phyloP scores from a whole-genome alignment of 2,797 vertebrate genomes.

The Ceyx erithaca region DNA sequence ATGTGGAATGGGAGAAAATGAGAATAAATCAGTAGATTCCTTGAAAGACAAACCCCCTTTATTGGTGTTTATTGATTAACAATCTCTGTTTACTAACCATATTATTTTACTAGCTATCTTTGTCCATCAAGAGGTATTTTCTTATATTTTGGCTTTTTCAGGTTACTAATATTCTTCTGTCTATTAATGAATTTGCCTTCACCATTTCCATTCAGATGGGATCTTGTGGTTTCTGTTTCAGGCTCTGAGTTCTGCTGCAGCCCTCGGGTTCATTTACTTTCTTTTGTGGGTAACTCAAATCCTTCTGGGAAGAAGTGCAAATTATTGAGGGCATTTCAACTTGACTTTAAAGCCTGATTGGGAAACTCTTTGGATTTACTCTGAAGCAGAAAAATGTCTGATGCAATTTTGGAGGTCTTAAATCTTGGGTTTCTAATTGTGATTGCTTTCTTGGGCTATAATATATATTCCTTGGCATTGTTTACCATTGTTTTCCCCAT shows the following conservation, averaged over 20 bases:
- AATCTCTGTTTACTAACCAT: neutral
- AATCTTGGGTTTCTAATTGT: slow-evolving; percentile 69
- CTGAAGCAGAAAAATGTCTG: slow-evolving; percentile 48
- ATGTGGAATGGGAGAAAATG: neutral
- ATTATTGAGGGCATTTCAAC: slow-evolving; percentile 37
- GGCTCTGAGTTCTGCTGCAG: neutral
- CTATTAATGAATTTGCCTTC: neutral
- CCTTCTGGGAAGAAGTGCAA: slow-evolving; percentile 25
- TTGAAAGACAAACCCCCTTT: neutral
- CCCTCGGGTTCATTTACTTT: neutral
- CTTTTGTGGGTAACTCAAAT: neutral
- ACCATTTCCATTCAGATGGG: neutral
- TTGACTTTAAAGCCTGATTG: slow-evolving; percentile 51
- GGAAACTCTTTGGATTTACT: slow-evolving; percentile 59
- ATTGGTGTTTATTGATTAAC: neutral
- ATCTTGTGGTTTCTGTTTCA: neutral
- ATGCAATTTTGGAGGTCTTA: slow-evolving; percentile 60
- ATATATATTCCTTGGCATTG: neutral
- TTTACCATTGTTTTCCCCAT: slow-evolving; percentile 13
- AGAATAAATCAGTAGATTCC: neutral
- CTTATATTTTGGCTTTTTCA: neutral
- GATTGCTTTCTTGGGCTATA: neutral
- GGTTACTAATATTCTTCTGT: neutral
- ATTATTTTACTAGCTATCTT: neutral
- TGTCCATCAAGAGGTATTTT: neutral